A percentile compares a stretch with the other conserved stretches of the same genome.
Evolutionary conservation across 1,140 invertebrate species (phyloP).

Genomic region (Lineus longissimus): DNA sequence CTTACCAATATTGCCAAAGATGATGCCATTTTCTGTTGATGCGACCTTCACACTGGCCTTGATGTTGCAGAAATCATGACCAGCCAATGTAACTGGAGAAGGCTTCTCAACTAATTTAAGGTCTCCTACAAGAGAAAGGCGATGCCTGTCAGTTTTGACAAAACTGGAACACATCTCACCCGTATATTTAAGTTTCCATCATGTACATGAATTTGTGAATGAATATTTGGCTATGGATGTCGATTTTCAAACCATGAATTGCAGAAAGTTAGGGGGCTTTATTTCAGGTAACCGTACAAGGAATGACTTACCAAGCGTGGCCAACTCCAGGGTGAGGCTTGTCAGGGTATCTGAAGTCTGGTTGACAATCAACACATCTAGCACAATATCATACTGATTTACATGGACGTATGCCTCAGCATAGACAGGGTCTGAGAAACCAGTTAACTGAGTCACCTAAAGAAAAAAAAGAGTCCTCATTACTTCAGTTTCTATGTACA

Average conservation of each 20-base stretch:
- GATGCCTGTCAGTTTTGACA: background rate
- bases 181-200: too few relatives aligned
- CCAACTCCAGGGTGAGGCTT: conserved; percentile 95
- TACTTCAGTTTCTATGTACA: too few relatives aligned
- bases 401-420: conserved; percentile 98
- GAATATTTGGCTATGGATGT: too few relatives aligned
- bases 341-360: conserved; percentile 95
- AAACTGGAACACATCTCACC: background rate
- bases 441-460: conserved; percentile 94
- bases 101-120: conserved; percentile 97
- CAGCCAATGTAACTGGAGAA: conserved; percentile 88
- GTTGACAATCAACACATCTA: conserved; percentile 78
- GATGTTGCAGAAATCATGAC: conserved; percentile 96
- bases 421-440: conserved; percentile 98
- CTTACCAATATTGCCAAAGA: conserved; percentile 96
- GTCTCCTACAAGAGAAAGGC: conserved; percentile 63
- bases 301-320: conserved; percentile 78
- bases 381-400: conserved; percentile 79
- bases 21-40: conserved; percentile 98
- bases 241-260: too few relatives aligned
- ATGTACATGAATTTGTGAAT: too few relatives aligned
- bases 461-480: conserved; percentile 9
- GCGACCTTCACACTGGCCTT: conserved; percentile 85
- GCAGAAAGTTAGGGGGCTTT: too few relatives aligned
- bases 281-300: too few relatives aligned